Conservation (phyloP, 1,140 invertebrate genomes). For the Lerema accius region DNA sequence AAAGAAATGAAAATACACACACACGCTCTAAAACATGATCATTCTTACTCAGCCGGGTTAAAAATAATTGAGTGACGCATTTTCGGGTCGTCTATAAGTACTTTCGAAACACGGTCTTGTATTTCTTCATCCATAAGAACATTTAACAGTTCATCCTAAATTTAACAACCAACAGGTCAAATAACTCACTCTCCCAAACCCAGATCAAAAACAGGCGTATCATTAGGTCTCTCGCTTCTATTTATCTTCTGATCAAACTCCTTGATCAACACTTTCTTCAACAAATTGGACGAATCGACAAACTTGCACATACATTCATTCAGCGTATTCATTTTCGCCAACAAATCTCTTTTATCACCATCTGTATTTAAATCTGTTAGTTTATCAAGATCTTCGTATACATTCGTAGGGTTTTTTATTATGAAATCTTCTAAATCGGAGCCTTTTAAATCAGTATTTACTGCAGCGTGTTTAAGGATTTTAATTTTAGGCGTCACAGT, state of each 20-base stretch:
- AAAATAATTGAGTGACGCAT: no score
- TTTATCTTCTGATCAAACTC: conserved; percentile 57
- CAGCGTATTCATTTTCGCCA: conserved; percentile 71
- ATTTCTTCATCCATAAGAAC: no score
- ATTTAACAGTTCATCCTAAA: no score
- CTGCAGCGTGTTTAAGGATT: conserved; percentile 59
- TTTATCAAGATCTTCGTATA: conserved; percentile 53
- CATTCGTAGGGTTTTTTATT: conserved; percentile 49
- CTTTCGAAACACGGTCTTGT: no score
- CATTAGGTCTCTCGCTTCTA: conserved; percentile 37
- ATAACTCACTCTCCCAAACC: conserved; percentile 63
- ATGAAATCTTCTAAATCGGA: conserved; percentile 49
- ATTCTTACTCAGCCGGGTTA: no score
- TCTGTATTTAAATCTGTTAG: conserved; percentile 44
- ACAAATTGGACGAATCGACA: conserved; percentile 63
- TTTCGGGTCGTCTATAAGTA: no score
- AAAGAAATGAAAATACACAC: no score
- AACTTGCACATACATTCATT: conserved; percentile 74
- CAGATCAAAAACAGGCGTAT: conserved; percentile 53
- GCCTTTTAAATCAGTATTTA: conserved; percentile 63
- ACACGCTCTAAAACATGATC: no score
- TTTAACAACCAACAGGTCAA: no score
- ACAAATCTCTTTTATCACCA: conserved; percentile 46
- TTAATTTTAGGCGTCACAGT: conserved; percentile 66
- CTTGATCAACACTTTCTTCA: conserved; percentile 64